Base-by-base conservation (phyloP, 2,888 invertebrate species). In the Machimus rusticus region DNA sequence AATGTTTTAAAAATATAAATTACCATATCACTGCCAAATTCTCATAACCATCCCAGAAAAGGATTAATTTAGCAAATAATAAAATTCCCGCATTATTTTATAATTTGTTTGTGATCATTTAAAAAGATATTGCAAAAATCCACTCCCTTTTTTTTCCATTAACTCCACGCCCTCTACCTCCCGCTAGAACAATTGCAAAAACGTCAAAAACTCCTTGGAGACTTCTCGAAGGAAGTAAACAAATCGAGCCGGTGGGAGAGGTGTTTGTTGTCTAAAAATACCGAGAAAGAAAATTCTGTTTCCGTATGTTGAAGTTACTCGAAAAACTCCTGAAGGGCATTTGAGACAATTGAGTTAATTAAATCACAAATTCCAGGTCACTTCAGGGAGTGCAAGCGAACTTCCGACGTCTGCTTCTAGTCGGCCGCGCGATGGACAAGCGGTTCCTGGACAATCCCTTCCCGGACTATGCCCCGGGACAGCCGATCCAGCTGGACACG, bases 391-490 rank as follows among this genome's bases (percentile, higher is more conserved):
- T 66, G 23, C 66, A 66, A 66, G 19, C 5, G 28, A 66, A 0
- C 0, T 23, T 66, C 28, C 66, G 66, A 66, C 66, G 66, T 23
- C 66, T 66, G 28, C 28, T 66, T 23, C 66, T 28, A 28, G 3
- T 28, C 0, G 66, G n/a, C 51, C 51, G 8, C 19, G 37, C 14
- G n/a, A 92, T 92, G 92, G 92, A 92, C 86, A 91, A 91, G 55
- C 91, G 92, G 84, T 92, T 91, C 89, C 90, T 93, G 28, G 91
- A 91, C 39, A 93, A 93, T 90, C 92, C 93, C 0, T 92, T 90
- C 88, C 88, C 90, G 0, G 93, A 93, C 87, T 93, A 91, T 85
- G 37, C 89, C 0, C 90, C 90, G 57, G 89, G 90, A 5, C 90
- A 90, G 5, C 89, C 90, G 1, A 89, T 92, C 28, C 88, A 90